Evolutionary conservation across 2,113 vertebrate genomes (phyloP).

Genomic region (Hemiprocne comata): DNA sequence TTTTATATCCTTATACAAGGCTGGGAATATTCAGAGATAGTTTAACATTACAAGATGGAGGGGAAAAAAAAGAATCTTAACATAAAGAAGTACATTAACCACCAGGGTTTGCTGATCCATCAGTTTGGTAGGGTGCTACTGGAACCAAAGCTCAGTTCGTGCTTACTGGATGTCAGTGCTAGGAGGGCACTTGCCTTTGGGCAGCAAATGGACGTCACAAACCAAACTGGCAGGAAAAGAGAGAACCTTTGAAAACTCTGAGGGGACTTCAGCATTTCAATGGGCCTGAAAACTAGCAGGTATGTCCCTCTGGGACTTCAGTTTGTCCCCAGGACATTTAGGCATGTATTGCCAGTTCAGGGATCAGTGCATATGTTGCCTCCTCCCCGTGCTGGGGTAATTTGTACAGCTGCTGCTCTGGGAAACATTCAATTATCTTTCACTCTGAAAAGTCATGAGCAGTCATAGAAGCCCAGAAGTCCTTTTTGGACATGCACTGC

Average conservation of each 20-base stretch:
- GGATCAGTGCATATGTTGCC: not conserved
- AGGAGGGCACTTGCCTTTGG: not conserved
- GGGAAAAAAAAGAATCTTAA: not conserved
- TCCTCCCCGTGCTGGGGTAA: not conserved
- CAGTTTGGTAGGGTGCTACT: not conserved
- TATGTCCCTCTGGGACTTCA: not conserved
- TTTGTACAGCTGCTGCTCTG: constrained; percentile 30
- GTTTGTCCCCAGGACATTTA: not conserved
- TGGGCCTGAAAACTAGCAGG: not conserved
- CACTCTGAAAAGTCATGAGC: constrained; percentile 12
- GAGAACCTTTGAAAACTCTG: not conserved
- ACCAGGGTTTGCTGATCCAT: not conserved
- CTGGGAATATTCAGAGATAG: not conserved
- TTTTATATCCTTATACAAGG: not conserved
- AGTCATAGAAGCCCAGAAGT: not conserved
- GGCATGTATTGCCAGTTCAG: not conserved
- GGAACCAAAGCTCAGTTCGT: not conserved
- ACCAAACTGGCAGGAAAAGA: not conserved
- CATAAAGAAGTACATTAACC: not conserved
- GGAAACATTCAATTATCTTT: not conserved
- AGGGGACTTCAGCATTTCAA: not conserved
- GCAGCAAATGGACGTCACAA: not conserved
- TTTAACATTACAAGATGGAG: not conserved
- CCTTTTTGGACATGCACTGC: not conserved
- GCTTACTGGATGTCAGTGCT: not conserved